Base-by-base conservation (phyloP, 2,888 invertebrate genomes). In the Andrena bucephala region DNA sequence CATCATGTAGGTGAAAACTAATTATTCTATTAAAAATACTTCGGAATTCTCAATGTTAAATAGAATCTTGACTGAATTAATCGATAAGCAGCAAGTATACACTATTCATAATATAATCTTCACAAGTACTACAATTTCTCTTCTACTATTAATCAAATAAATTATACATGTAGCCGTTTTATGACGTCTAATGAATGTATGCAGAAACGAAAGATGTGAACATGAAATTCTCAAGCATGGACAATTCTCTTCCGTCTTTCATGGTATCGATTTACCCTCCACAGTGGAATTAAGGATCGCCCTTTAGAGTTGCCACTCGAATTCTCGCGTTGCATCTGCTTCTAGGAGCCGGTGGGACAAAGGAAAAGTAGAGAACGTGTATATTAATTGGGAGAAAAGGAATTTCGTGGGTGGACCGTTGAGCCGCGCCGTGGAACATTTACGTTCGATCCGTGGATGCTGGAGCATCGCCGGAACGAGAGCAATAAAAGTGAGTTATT, bases 401-500 rank as follows among this genome's bases (percentile, higher is more conserved):
- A 48, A 69, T 59, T 65, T 65, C 69, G 60, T 71, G n/a, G 69
- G 59, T 52, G 24, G 57, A 29, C 4, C 6, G 27, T 50, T 13
- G 20, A 70, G 16, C 3, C 29, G n/a, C 33, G 36, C 52, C 16
- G 54, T 52, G 6, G 54, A 66, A 66, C 29, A 59, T 73, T 72
- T 65, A 68, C 59, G 67, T 65, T 68, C 31, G 60, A 74, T 82
- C 36, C 0, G 72, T 54, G 52, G 66, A 71, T 67, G 69, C 63
- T 76, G 50, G 50, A 42, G 20, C 36, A 71, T 72, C 66, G 68
- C 16, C 48, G 60, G 67, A 85, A 80, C 42, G 68, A 77, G 80
- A 77, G 71, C 73, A 76, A 80, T 77, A 79, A 75, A 82, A 68
- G 80, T 77, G 68, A 75, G 82, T 78, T 76, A 79, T 71, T 80